Evolutionary conservation across 2,888 invertebrate genomes (phyloP), one percentile per base, ranked within the genome.

Genomic region (Heliconius charithonia): DNA sequence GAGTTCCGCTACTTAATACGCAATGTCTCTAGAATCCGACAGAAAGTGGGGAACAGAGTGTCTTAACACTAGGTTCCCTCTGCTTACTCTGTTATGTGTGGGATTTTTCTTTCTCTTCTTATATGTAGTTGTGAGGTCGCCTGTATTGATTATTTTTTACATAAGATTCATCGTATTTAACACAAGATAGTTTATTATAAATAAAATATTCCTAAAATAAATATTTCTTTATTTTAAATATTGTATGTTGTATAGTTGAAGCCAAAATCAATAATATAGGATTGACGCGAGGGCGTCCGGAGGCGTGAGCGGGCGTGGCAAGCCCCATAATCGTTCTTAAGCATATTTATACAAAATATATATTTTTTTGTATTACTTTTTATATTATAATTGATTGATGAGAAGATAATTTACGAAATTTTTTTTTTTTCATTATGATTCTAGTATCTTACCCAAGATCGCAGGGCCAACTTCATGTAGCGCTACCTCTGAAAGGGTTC

Each of bases 241-340:
- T 63, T 29, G 27, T 65, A 65, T 63, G 45, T 45, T 13, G 19
- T 63, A 22, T 27, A 63, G 12, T 41, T 59, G 29, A 51, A 45
- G 32, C 25, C 12, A 62, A 77, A 73, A 77, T 77, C 77, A 72
- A 77, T 77, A 72, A 56, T 45, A 59, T 77, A 63, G 74, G 71
- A 77, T 77, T 66, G 76, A 74, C 69, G 41, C 74, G 85, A 84
- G 87, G 91, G 90, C 88, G 90, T 85, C 79, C 29, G 83, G 83
- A 89, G 92, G 92, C 92, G 92, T 84, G 83, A 78, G 83, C 84
- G 83, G 92, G 92, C 91, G 92, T 89, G 82, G 84, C 81, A 79
- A 62, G 41, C 65, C 29, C 74, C 79, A 76, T 74, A 65, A 63
- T 63, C 74, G 65, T 72, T 75, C 62, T 56, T 69, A 56, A 79